These are phyloP conservation scores for Oncopeltus fasciatus DNA, from an alignment of 1,140 invertebrate genomes.

Conservation along the genomic window DNA sequence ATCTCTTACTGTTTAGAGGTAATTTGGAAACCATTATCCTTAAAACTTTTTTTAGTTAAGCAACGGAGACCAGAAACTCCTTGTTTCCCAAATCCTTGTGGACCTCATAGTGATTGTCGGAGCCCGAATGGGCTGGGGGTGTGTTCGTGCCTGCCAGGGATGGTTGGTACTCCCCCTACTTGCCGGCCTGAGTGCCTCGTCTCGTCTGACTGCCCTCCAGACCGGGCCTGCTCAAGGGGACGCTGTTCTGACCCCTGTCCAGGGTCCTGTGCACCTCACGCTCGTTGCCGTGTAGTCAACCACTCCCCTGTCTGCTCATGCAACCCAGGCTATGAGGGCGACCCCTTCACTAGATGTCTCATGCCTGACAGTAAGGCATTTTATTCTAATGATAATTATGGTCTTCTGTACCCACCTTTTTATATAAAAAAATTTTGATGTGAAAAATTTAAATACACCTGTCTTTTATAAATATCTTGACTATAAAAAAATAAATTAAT, in stretches of 20 bases:
- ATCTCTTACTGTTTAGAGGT: too few species aligned
- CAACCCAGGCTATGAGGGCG: conserved; percentile 40
- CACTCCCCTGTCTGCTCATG: conserved; percentile 50
- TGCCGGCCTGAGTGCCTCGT: conserved; percentile 45
- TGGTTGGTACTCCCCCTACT: conserved; percentile 40
- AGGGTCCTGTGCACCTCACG: conserved; percentile 42
- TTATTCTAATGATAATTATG: background rate
- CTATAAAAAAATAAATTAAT: too few species aligned
- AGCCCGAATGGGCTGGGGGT: conserved; percentile 36
- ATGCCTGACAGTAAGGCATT: conserved; percentile 22
- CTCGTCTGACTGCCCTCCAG: conserved; percentile 42
- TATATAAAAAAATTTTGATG: background rate
- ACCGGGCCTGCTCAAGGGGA: conserved; percentile 43
- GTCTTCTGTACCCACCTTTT: background rate
- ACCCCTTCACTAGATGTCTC: conserved; percentile 47
- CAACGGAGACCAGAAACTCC: conserved; percentile 30
- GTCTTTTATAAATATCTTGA: too few species aligned
- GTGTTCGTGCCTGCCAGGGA: conserved; percentile 46
- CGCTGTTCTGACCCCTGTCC: conserved; percentile 47
- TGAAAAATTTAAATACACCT: too few species aligned
- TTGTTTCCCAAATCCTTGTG: conserved; percentile 47
- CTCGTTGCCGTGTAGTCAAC: conserved; percentile 45
- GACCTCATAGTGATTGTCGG: conserved; percentile 47
- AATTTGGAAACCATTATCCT: background rate
- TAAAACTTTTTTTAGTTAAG: background rate